Evolutionary conservation across 2,888 invertebrate species (phyloP).

Genomic region (Saturnia pavonia): DNA sequence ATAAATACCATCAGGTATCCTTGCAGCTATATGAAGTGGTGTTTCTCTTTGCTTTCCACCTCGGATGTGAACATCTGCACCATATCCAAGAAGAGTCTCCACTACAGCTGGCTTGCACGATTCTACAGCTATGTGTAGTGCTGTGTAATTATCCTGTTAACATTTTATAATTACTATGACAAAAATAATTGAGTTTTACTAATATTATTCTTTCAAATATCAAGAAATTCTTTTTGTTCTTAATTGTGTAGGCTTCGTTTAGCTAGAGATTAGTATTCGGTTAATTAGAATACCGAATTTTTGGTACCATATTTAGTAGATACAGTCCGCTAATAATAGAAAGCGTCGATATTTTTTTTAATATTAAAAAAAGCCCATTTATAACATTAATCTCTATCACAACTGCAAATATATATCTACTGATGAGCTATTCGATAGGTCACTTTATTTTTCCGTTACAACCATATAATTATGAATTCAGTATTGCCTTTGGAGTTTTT

Average conservation of each 20-base stretch:
- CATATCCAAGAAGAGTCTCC: slow-evolving; percentile 96
- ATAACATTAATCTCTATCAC: background rate
- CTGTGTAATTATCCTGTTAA: slow-evolving; percentile 96
- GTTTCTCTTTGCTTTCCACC: slow-evolving; percentile 95
- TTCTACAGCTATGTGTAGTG: slow-evolving; percentile 98
- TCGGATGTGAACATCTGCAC: slow-evolving; percentile 97
- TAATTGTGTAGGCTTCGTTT: background rate
- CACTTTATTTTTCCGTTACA: too few species aligned
- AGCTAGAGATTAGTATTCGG: too few species aligned
- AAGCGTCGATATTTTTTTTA: background rate
- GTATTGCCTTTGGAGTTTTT: too few species aligned
- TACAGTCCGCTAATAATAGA: too few species aligned
- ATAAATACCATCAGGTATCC: slow-evolving; percentile 86
- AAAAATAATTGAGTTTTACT: background rate
- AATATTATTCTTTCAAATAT: background rate
- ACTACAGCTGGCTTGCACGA: slow-evolving; percentile 96
- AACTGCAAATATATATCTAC: too few species aligned
- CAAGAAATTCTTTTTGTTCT: background rate
- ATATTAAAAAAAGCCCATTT: background rate
- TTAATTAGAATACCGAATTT: too few species aligned
- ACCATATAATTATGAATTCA: too few species aligned
- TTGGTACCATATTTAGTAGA: too few species aligned
- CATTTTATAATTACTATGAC: background rate
- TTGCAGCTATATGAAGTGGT: slow-evolving; percentile 97
- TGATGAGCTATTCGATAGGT: too few species aligned